Evolutionary conservation across 2,113 vertebrate genomes (phyloP), one percentile per base, ranked within the genome.

Genomic region (Trinectes maculatus): DNA sequence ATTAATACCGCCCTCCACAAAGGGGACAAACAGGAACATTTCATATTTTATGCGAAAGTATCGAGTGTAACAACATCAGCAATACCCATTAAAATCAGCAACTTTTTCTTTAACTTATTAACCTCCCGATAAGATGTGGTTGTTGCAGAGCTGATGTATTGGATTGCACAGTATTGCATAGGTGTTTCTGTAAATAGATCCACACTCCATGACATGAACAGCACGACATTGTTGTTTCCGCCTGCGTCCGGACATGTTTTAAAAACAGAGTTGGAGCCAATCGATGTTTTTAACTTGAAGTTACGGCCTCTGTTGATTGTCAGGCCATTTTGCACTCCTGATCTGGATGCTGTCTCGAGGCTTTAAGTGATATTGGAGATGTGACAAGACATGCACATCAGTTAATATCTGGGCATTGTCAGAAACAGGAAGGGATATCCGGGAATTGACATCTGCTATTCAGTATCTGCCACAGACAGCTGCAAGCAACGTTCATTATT

Each of bases 331-430:
- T 56, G 56, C 80, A 51, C 54, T 44, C 26, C 36, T 61, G 49
- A 53, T 79, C 78, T 62, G 65, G 73, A 77, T 53, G 46, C 72
- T 46, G 61, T 75, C 71, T 58, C 62, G 43, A 52, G 57, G n/a
- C n/a, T n/a, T n/a, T n/a, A n/a, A n/a, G n/a, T 68, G 70, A 71
- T 85, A 87, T 83, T 44, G 79, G 68, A 72, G 74, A 88, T 84
- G 74, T 87, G 77, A 79, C 83, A 62, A 67, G 70, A 71, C 74
- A 43, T 33, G 37, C 33, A 12, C 72, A 52, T 83, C 60, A 24
- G 12, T 57, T 84, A 31, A 74, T 60, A 61, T 82, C 75, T 77
- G 81, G 8, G 15, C 54, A 70, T 71, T 61, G 75, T 83, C 71
- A 53, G 44, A 56, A 58, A 42, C 57, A 55, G 79, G 83, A 76